A percentile compares a stretch with the other conserved stretches of the same genome.
These are phyloP conservation scores for Leptogaster cylindrica DNA, from an alignment of 2,888 invertebrate species.

Conservation along the genomic window DNA sequence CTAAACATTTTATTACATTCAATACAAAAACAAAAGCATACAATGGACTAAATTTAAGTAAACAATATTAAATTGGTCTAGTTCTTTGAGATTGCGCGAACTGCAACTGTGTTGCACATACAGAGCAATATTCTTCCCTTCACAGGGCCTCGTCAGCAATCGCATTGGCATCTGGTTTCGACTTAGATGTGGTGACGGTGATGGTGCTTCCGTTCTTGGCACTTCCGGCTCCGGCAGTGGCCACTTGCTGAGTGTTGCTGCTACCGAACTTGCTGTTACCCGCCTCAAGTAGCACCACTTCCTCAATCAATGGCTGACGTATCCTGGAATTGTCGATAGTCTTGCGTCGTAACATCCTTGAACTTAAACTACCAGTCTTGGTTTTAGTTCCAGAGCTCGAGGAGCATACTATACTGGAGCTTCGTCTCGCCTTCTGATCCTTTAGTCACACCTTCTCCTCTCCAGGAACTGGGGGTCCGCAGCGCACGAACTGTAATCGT, in stretches of 20 bases:
- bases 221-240: slow-evolving; percentile 32
- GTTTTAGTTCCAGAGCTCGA: slow-evolving; percentile 6
- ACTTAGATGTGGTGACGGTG: slow-evolving; percentile 46
- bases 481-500: slow-evolving; percentile 78
- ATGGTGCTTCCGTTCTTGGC: slow-evolving; percentile 42
- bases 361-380: slow-evolving; percentile 43
- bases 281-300: slow-evolving; percentile 1
- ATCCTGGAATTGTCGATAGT: slow-evolving; percentile 56
- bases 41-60: not conserved
- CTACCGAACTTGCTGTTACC: slow-evolving; percentile 8
- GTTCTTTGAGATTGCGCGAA: slow-evolving; percentile 10
- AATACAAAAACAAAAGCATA: not conserved
- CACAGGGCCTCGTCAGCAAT: slow-evolving; percentile 58
- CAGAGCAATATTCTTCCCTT: slow-evolving; percentile 38
- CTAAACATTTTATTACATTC: slow-evolving; percentile 4
- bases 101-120: too few relatives aligned
- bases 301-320: slow-evolving; percentile 58
- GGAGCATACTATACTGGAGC: slow-evolving; percentile 52
- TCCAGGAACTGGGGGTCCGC: slow-evolving; percentile 71
- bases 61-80: not conserved
- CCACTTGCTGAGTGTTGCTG: slow-evolving; percentile 34
- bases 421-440: slow-evolving; percentile 59
- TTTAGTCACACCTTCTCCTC: slow-evolving; percentile 86
- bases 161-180: slow-evolving; percentile 51
- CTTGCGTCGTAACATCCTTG: slow-evolving; percentile 56